Evolutionary conservation across 2,888 invertebrate species (phyloP).

Genomic region (Apamea epomidion): DNA sequence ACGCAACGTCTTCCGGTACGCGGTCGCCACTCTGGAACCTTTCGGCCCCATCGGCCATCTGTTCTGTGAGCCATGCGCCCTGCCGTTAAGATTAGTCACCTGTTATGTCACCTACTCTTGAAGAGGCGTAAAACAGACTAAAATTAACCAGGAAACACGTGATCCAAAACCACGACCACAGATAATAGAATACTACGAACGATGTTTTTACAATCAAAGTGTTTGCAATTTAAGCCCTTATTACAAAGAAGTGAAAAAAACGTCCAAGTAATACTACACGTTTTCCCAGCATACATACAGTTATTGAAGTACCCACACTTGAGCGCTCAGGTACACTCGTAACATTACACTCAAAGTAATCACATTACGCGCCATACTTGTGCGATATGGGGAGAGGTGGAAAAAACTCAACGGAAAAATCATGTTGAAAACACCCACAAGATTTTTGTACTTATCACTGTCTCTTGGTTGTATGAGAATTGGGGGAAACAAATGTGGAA

Average conservation of each 20-base stretch:
- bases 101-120: background rate
- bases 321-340: conserved; percentile 40
- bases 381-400: conserved; percentile 1
- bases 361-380: conserved; percentile 43
- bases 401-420: conserved; percentile 39
- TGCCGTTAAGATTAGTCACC: background rate
- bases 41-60: too few relatives aligned
- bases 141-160: background rate
- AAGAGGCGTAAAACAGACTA: background rate
- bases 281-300: conserved; percentile 2
- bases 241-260: background rate
- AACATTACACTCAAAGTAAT: conserved; percentile 56
- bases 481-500: background rate
- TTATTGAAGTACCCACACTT: conserved; percentile 47
- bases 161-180: background rate
- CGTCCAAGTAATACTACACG: background rate
- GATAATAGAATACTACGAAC: background rate
- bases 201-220: background rate
- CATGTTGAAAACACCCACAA: background rate
- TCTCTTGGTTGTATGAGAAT: background rate
- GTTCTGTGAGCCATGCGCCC: too few relatives aligned
- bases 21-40: too few relatives aligned
- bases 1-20: too few relatives aligned
- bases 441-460: conserved; percentile 12
- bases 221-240: background rate